Evolutionary conservation across 2,888 invertebrate genomes (phyloP).

Genomic region (Lasioglossum villosulum): DNA sequence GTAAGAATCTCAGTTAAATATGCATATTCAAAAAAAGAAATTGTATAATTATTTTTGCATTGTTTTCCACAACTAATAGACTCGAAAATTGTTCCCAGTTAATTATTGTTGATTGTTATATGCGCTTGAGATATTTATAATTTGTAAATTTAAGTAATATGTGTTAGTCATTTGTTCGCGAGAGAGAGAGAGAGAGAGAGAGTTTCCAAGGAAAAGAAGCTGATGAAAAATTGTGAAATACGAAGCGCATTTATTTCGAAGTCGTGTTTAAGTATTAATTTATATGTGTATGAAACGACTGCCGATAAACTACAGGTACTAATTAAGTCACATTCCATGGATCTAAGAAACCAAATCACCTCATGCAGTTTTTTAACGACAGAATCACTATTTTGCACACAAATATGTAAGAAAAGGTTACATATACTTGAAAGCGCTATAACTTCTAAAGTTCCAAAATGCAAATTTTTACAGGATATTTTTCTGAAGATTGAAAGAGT

Average conservation of each 20-base stretch:
- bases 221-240: slow-evolving; percentile 14
- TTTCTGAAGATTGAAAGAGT: slow-evolving; percentile 37
- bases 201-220: slow-evolving; percentile 27
- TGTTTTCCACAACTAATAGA: slow-evolving; percentile 41
- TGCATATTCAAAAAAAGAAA: slow-evolving; percentile 19
- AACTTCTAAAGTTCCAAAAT: slow-evolving; percentile 24
- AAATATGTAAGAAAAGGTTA: slow-evolving; percentile 18
- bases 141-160: slow-evolving; percentile 54
- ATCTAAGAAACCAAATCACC: slow-evolving; percentile 22
- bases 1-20: slow-evolving; percentile 12
- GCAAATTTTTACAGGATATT: slow-evolving; percentile 29
- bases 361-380: slow-evolving; percentile 35
- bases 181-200: not conserved
- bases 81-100: slow-evolving; percentile 68
- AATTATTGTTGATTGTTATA: slow-evolving; percentile 74
- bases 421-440: not conserved
- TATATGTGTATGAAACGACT: slow-evolving; percentile 27
- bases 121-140: slow-evolving; percentile 71
- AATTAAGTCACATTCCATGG: slow-evolving; percentile 57
- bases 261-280: slow-evolving; percentile 22
- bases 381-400: slow-evolving; percentile 38
- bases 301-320: slow-evolving; percentile 34
- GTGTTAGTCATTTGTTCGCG: slow-evolving; percentile 55
- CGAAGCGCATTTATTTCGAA: slow-evolving; percentile 23
- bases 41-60: slow-evolving; percentile 51